Percentiles rank a stretch among this genome's conserved stretches.
These are phyloP conservation scores for Poecile atricapillus DNA, from an alignment of 2,113 vertebrate genomes.

Conservation along the genomic window DNA sequence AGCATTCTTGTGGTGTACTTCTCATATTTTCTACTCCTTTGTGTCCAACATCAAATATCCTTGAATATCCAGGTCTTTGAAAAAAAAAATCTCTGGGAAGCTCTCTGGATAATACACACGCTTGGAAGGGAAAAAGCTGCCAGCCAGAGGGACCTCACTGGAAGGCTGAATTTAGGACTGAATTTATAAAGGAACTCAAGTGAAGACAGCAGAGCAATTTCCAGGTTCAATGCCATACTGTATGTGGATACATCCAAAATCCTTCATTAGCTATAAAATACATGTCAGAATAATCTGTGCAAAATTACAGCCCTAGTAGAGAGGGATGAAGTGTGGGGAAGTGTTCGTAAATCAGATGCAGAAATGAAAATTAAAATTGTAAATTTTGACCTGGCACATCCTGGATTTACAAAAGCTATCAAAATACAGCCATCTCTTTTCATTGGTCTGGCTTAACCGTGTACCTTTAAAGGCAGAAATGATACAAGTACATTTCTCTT, in stretches of 20 bases:
- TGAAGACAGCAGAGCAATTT: conserved; percentile 13
- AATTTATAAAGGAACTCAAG: background rate
- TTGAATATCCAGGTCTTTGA: background rate
- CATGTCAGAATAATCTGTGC: background rate
- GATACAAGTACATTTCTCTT: background rate
- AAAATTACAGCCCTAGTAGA: background rate
- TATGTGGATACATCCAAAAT: background rate
- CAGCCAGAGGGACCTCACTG: background rate
- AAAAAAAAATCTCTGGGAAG: background rate
- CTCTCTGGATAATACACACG: background rate
- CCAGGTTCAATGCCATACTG: conserved; percentile 1
- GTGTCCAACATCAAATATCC: background rate
- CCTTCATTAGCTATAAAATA: conserved; percentile 20
- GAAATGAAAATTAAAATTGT: conserved; percentile 42
- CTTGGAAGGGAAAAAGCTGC: background rate
- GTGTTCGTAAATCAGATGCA: conserved; percentile 9
- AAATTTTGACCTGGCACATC: conserved; percentile 10
- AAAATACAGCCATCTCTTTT: background rate
- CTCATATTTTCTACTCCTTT: background rate
- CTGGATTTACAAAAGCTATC: conserved; percentile 5
- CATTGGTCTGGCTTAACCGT: background rate
- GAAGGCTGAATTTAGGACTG: background rate
- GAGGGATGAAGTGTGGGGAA: background rate
- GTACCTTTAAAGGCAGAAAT: background rate
- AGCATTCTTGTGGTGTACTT: background rate